Percentiles rank a stretch among this genome's conserved stretches.
These are phyloP conservation scores for Sander lucioperca DNA, from an alignment of 2,113 vertebrate species.

Conservation along the genomic window DNA sequence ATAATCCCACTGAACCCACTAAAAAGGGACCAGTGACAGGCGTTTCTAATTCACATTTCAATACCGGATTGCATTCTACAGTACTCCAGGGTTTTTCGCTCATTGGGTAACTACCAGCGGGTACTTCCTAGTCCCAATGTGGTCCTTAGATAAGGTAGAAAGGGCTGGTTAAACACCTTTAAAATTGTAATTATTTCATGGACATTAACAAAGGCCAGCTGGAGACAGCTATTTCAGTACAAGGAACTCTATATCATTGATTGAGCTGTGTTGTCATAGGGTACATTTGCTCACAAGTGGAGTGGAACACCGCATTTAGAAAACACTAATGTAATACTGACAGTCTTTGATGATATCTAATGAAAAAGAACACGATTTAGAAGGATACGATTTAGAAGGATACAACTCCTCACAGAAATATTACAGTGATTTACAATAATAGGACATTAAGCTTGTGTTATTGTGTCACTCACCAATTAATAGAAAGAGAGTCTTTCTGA, in stretches of 20 bases:
- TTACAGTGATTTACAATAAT: not conserved
- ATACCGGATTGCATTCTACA: conserved; percentile 48
- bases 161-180: conserved; percentile 48
- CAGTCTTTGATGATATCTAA: not conserved
- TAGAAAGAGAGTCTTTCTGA: not conserved
- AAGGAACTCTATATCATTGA: conserved; percentile 36
- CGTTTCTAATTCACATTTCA: conserved; percentile 70
- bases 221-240: not conserved
- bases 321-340: not conserved
- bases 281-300: not conserved
- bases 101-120: conserved; percentile 50
- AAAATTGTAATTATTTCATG: conserved; percentile 9
- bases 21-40: conserved; percentile 66
- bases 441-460: not conserved
- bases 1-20: conserved; percentile 73
- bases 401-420: not conserved
- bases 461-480: not conserved
- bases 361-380: not conserved
- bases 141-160: conserved; percentile 22
- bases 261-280: not conserved
- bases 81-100: conserved; percentile 29
- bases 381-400: not conserved
- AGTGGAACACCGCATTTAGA: not conserved
- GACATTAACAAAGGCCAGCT: conserved; percentile 15
- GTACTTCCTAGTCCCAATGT: conserved; percentile 64